Base-by-base conservation (phyloP, 2,113 vertebrate genomes). In the cattle (Bos taurus) region DNA sequence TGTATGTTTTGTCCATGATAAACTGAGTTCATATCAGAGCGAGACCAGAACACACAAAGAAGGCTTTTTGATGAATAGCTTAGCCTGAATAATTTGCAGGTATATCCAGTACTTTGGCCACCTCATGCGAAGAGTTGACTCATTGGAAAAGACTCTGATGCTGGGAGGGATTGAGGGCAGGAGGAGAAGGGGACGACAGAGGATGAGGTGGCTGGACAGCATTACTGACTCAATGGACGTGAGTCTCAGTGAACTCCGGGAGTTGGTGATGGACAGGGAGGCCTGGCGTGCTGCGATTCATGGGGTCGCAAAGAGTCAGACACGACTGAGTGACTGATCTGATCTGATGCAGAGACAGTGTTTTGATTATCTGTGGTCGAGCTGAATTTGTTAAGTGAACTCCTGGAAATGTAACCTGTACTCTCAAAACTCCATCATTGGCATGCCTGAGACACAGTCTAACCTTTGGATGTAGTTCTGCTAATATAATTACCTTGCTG, bases 391-490 rank as follows among this genome's bases (percentile, higher is more conserved):
- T 88, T 54, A 48, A 93, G 54, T 12, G 3, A 71, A 60, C 74
- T 89, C 8, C 52, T 40, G 30, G 54, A 60, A 88, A 52, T 3
- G 0, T 36, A 88, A 33, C 46, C 11, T 74, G 16, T 50, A 71
- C 36, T 91, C 43, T 77, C 19, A 4, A 30, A 78, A 46, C n/a
- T 57, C n/a, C 56, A 46, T 71, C 56, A 33, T 86, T 82, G 43
- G 82, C 88, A 40, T 74, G 91, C 86, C 23, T 8, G 59, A 67
- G 88, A 93, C 46, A 2, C 6, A 14, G 62, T 43, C 88, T 97
- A 96, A 91, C 90, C 96, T 95, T 93, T 94, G 95, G 9, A 13
- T 78, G 48, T 71, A 17, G n/a, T 25, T 71, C 50, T 91, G 91
- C 48, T 94, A n/a, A 56, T 71, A 36, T 90, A 78, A 90, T 81